Evolutionary conservation across 2,113 vertebrate genomes (phyloP).

Genomic region (Anarhynchus alexandrinus): DNA sequence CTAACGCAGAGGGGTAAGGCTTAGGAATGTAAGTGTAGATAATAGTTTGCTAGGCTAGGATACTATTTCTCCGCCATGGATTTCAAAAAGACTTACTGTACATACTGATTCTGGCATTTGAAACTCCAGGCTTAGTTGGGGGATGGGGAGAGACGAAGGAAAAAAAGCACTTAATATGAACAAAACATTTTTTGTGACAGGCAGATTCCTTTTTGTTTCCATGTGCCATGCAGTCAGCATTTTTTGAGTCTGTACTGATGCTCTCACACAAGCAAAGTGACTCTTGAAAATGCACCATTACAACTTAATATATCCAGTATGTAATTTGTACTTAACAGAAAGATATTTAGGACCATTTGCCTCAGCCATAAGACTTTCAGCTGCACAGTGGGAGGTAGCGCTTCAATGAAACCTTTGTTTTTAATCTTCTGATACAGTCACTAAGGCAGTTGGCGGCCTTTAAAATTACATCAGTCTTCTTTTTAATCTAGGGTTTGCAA

Average conservation of each 20-base stretch:
- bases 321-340: conserved; percentile 85
- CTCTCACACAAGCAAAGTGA: conserved; percentile 57
- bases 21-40: conserved; percentile 37
- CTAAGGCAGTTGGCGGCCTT: conserved; percentile 70
- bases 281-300: conserved; percentile 79
- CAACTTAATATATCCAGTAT: conserved; percentile 81
- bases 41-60: conserved; percentile 27
- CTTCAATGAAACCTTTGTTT: conserved; percentile 85
- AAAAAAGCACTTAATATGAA: conserved; percentile 4
- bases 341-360: conserved; percentile 76
- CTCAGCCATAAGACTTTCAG: conserved; percentile 72
- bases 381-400: conserved; percentile 78
- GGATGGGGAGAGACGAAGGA: background rate
- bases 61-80: conserved; percentile 52
- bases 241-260: background rate
- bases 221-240: background rate
- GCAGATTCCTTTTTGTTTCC: conserved; percentile 47
- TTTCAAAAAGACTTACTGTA: conserved; percentile 52
- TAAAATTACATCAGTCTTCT: conserved; percentile 71
- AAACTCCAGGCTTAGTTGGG: conserved; percentile 32
- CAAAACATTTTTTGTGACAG: conserved; percentile 42
- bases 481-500: conserved; percentile 12
- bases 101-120: conserved; percentile 52
- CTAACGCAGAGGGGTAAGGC: background rate
- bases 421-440: conserved; percentile 71